phyloP scores from a whole-genome alignment of 2,113 vertebrate species.

The Ammodytes marinus region DNA sequence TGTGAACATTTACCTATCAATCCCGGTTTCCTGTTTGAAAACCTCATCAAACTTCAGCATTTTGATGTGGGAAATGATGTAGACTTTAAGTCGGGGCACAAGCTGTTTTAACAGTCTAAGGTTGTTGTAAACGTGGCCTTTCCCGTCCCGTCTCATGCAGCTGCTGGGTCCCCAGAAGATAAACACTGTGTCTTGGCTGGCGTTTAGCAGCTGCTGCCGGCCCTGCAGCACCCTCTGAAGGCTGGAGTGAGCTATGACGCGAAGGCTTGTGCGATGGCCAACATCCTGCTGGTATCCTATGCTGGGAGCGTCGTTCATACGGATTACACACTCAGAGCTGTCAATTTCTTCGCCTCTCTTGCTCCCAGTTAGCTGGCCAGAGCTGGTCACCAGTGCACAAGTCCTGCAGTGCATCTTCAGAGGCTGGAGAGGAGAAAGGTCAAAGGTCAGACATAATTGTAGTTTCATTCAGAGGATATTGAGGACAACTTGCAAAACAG shows the following conservation, averaged over 20 bases:
- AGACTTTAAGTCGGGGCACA: constrained; percentile 89
- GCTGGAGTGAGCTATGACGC: constrained; percentile 93
- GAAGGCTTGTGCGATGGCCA: constrained; percentile 88
- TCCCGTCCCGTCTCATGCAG: constrained; percentile 93
- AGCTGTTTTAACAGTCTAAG: constrained; percentile 90
- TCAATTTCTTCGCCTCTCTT: constrained; percentile 88
- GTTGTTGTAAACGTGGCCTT: constrained; percentile 91
- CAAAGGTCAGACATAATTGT: background rate
- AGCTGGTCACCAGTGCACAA: constrained; percentile 93
- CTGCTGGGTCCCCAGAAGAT: constrained; percentile 96
- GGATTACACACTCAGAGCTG: constrained; percentile 90
- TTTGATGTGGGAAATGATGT: constrained; percentile 90
- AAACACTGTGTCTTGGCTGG: constrained; percentile 90
- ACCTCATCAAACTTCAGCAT: constrained; percentile 94
- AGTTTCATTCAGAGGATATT: background rate
- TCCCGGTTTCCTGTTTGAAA: constrained; percentile 93
- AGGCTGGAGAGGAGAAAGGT: constrained; percentile 79
- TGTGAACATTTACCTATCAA: constrained; percentile 88
- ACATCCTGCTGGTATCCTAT: constrained; percentile 86
- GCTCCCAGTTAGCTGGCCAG: constrained; percentile 89
- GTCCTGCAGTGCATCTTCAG: constrained; percentile 91
- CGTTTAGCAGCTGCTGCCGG: constrained; percentile 89
- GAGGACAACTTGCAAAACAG: background rate
- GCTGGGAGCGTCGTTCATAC: constrained; percentile 94
- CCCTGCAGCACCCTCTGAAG: constrained; percentile 90